A percentile compares a stretch with the other conserved stretches of the same genome.
Conservation (phyloP, 2,888 invertebrate genomes). For the Pecten maximus region DNA sequence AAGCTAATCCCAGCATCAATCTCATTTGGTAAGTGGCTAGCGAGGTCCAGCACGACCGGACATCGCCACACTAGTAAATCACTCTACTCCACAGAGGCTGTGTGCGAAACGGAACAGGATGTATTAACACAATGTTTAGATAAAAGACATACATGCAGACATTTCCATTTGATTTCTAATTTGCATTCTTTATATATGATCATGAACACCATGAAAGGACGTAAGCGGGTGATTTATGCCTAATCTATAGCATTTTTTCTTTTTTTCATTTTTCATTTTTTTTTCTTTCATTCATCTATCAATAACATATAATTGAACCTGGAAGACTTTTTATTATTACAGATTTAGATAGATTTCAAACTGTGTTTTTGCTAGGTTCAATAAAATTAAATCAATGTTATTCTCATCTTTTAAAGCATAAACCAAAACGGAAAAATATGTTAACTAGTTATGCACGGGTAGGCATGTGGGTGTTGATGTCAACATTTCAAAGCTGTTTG, state of each 20-base stretch:
- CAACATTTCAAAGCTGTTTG: too few species aligned
- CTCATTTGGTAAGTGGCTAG: background rate
- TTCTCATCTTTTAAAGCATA: too few species aligned
- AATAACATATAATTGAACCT: too few species aligned
- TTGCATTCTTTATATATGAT: background rate
- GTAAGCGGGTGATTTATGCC: background rate
- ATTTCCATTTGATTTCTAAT: slow-evolving; percentile 20
- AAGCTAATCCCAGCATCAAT: background rate
- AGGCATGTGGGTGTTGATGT: too few species aligned
- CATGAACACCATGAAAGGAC: background rate
- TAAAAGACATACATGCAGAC: background rate
- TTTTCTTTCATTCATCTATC: too few species aligned
- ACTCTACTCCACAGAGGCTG: background rate
- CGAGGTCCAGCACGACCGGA: background rate
- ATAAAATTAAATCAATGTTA: too few species aligned
- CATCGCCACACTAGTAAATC: background rate
- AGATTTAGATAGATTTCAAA: too few species aligned
- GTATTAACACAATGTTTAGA: background rate
- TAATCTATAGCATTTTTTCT: background rate
- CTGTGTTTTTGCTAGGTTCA: too few species aligned
- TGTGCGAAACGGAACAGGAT: background rate
- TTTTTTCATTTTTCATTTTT: too few species aligned
- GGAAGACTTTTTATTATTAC: too few species aligned
- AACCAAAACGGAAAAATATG: too few species aligned
- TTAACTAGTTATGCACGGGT: too few species aligned